phyloP scores from a whole-genome alignment of 2,113 vertebrate genomes.

The Struthidea cinerea region DNA sequence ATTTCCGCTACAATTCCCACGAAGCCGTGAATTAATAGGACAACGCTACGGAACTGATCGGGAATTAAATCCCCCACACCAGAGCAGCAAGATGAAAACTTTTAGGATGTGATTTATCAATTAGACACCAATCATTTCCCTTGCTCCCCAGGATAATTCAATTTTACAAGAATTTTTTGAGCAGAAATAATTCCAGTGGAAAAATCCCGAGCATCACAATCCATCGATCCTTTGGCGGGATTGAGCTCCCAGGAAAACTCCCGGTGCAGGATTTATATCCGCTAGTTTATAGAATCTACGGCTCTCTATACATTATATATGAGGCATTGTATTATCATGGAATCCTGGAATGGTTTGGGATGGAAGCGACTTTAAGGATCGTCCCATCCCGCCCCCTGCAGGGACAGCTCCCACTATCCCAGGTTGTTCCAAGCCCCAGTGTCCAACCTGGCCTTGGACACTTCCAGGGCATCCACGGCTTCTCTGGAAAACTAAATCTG shows the following conservation, averaged over 20 bases:
- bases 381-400: background rate
- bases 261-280: background rate
- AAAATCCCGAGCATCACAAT: background rate
- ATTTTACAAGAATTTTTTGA: background rate
- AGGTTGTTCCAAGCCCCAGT: background rate
- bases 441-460: background rate
- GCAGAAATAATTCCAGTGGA: background rate
- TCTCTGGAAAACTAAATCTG: no score
- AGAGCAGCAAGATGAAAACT: background rate
- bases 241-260: background rate
- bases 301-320: accelerated
- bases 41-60: background rate
- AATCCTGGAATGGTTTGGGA: background rate
- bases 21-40: background rate
- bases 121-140: background rate
- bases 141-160: background rate
- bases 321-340: accelerated
- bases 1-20: background rate
- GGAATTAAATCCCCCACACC: background rate
- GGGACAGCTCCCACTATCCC: background rate
- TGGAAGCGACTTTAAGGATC: accelerated
- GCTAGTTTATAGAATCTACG: accelerated
- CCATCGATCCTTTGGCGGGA: background rate
- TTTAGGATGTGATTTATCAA: background rate
- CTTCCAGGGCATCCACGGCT: background rate